Evolutionary conservation across 2,113 vertebrate species (phyloP), one percentile per base, ranked within the genome.

Genomic region (Scortum barcoo): DNA sequence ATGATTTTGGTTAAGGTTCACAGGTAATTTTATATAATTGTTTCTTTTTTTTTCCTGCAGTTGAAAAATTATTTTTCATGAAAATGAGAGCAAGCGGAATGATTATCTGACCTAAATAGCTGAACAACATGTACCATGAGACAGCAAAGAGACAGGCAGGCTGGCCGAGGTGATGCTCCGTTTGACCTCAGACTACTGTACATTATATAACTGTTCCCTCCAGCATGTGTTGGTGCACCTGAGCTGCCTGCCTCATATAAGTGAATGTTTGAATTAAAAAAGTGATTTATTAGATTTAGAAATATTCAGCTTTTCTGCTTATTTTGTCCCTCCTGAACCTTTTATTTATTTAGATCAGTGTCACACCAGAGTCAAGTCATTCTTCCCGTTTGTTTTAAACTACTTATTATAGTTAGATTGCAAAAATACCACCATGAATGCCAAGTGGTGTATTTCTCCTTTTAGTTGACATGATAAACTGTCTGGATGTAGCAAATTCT

Each of bases 171-270:
- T 26, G 30, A 36, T 36, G 6, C 17, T 56, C 40, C 38, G 38
- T 44, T 26, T 66, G 30, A 86, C 68, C 72, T 78, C 44, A 36
- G 12, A 38, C 69, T 73, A 54, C 61, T 40, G 67, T 72, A 60
- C 24, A 7, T 81, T 63, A 69, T 28, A 28, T 79, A 78, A 82
- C 56, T 24, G 42, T 38, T 72, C 58, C 66, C 51, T 66, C 22
- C 16, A 33, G 62, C 68, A 30, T 30, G 24, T 38, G 58, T 63
- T 28, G 24, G 46, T 48, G 60, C 53, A 54, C 60, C 78, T 78
- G 70, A 60, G 63, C 28, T 16, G 38, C 26, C 38, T 1, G 51
- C 53, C 44, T 28, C n/a, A 71, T 26, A 62, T 5, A 30, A 40
- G 60, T 30, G 3, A 46, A 46, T 46, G 58, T 42, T 54, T 60